Conservation (phyloP, 1,140 invertebrate genomes). For the Grapholita molesta region DNA sequence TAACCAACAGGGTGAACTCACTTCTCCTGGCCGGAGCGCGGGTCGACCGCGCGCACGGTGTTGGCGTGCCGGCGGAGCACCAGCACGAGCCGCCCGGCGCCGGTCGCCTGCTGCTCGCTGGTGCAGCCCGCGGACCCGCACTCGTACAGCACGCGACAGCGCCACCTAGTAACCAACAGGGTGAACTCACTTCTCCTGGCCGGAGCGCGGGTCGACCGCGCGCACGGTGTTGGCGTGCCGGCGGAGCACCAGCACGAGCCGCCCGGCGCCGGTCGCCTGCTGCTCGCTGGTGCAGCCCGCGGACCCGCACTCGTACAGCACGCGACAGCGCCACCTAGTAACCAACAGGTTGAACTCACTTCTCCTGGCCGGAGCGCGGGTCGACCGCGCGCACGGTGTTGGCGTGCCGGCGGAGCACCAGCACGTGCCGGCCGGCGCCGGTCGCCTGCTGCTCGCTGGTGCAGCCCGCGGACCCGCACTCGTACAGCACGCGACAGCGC, state of each 20-base stretch:
- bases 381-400: conserved; percentile 93
- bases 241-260: conserved; percentile 81
- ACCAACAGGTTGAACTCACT: conserved; percentile 36
- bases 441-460: conserved; percentile 58
- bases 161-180: background rate
- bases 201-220: conserved; percentile 90
- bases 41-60: conserved; percentile 92
- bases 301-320: conserved; percentile 85
- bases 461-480: conserved; percentile 87
- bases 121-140: conserved; percentile 84
- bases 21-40: conserved; percentile 89
- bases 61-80: conserved; percentile 84
- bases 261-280: conserved; percentile 59
- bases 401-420: conserved; percentile 81
- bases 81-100: conserved; percentile 82
- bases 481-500: conserved; percentile 69
- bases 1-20: background rate
- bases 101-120: conserved; percentile 56
- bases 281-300: conserved; percentile 80
- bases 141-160: background rate
- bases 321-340: no score
- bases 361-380: conserved; percentile 89
- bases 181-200: conserved; percentile 82
- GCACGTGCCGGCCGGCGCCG: conserved; percentile 80
- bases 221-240: conserved; percentile 91